Base-by-base conservation (phyloP, 2,888 invertebrate genomes). In the Yponomeuta sedellus region DNA sequence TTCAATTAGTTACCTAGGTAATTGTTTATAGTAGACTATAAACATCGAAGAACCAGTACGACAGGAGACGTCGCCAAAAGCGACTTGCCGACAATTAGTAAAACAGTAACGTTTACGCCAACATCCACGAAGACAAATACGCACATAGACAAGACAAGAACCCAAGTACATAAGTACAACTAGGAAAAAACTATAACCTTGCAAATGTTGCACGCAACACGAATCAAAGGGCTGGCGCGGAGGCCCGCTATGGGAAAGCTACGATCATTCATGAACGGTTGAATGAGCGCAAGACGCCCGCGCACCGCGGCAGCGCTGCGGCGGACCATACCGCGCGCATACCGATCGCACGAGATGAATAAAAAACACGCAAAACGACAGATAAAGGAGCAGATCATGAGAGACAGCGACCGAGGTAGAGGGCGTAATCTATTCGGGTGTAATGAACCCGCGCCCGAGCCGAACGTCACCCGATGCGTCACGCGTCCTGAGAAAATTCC, bases 231-330 rank as follows among this genome's bases (percentile, higher is more conserved):
- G 66, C 62, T 62, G 34, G 56, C 61, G 65, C 67, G 80, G 81
- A 81, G 83, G 85, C 80, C 85, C 81, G 79, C 78, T 82, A 86
- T 86, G 86, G 85, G 88, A 88, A 88, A 87, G 86, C 83, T 82
- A 82, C 85, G 78, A 82, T 83, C 89, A 88, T 89, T 88, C 88
- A 88, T 87, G 80, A 85, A 83, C 83, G 86, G 82, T 84, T 88
- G 86, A 90, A 88, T 87, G 88, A 85, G 84, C 83, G 80, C 56
- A 20, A 40, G 83, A 82, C 82, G 81, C 81, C 83, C 77, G 78
- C 78, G 80, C 79, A 77, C 74, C 74, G 74, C 81, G 78, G 80
- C 82, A 79, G 79, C 81, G 78, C 77, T 78, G 72, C 72, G 72
- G 69, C 70, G 71, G 69, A 66, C 22, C 65, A 66, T 39, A 66